Base-by-base conservation (phyloP, 1,140 invertebrate genomes). In the Sitophilus oryzae region DNA sequence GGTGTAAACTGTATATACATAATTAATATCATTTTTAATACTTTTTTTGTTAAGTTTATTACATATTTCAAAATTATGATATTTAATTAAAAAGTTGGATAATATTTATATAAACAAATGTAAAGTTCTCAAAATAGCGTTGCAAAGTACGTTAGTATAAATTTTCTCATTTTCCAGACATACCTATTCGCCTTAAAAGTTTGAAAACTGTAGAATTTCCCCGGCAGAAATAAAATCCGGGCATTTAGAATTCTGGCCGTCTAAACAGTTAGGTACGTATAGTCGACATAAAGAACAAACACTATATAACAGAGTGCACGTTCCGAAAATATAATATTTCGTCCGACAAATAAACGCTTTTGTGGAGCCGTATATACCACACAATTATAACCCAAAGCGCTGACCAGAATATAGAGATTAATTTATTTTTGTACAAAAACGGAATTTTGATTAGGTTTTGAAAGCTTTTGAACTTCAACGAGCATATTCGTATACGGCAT, bases 391-490 rank as follows among this genome's bases (percentile, higher is more conserved):
- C 38, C 21, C 0, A 42, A 50, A 52, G 37, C 38, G 34, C 35
- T 51, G 50, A 42, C 40, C 50, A 21, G 40, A 52, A 52, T 52
- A 43, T 25, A 19, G 36, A 43, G 21, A 25, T 52, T 43, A 52
- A 52, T 43, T 52, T 52, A 44, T 52, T 52, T 52, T 44, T 42
- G 50, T 52, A 52, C 38, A 52, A 52, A 52, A 52, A 51, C 37
- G 30, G 40, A 43, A 43, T 52, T 52, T 52, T 52, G 40, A 52
- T 52, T 25, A 52, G 23, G 36, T 51, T 41, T 51, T 38, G 46
- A 56, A 56, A 40, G 54, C 54, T 21, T 19, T 45, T n/a, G 43
- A 45, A 30, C 25, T 30, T 30, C 25, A 30, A 30, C 25, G 25
- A 30, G 25, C 25, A 30, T 30, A 30, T 30, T 30, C 25, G 25